Percentiles rank a stretch among this genome's conserved stretches.
Evolutionary conservation across 2,113 vertebrate species (phyloP).

Genomic region (Oplegnathus fasciatus): DNA sequence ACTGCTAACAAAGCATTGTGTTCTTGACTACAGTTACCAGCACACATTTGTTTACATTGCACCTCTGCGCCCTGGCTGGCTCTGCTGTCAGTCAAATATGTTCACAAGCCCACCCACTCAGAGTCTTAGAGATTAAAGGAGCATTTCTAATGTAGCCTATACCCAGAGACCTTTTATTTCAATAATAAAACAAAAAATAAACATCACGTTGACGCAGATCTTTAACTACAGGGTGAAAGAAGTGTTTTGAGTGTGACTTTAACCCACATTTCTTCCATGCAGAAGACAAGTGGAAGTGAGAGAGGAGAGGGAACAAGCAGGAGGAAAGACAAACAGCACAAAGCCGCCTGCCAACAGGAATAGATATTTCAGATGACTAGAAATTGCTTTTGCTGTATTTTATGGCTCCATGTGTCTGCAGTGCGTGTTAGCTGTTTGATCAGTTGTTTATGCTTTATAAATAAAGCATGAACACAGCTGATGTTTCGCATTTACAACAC

Average conservation of each 20-base stretch:
- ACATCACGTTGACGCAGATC: neutral
- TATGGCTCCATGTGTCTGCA: neutral
- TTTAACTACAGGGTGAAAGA: neutral
- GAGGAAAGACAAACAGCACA: neutral
- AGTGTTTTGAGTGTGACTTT: neutral
- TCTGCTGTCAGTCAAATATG: neutral
- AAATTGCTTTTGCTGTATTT: neutral
- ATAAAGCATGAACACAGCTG: conserved; percentile 19
- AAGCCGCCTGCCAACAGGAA: neutral
- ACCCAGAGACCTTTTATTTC: neutral
- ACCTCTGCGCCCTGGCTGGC: neutral
- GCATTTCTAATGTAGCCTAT: neutral
- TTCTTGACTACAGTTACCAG: neutral
- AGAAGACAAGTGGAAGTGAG: neutral
- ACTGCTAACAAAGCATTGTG: neutral
- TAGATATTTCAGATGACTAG: neutral
- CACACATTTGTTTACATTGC: neutral
- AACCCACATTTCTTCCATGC: neutral
- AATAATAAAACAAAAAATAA: no score
- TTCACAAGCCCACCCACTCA: neutral
- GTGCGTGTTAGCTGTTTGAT: neutral
- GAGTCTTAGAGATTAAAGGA: neutral
- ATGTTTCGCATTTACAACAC: conserved; percentile 8
- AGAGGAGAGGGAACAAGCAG: neutral
- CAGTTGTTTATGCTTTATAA: neutral